These are phyloP conservation scores for Squalus acanthias DNA, from an alignment of 2,797 vertebrate genomes.

Conservation along the genomic window DNA sequence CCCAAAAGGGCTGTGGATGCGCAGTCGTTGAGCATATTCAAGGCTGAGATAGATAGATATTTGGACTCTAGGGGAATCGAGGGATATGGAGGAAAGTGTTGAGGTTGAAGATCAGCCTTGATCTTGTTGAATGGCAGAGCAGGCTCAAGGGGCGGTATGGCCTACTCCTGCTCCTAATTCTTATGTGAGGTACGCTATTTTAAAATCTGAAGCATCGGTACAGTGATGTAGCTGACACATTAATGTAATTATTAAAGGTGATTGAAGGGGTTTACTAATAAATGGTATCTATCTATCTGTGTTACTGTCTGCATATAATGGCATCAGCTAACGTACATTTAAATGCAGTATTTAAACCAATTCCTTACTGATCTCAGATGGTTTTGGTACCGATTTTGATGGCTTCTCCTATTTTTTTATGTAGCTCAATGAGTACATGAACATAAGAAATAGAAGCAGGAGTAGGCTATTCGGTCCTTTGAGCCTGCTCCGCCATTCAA, in stretches of 20 bases:
- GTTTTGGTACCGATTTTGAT: not conserved
- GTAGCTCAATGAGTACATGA: not conserved
- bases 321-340: not conserved
- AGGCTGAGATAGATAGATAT: too few relatives aligned
- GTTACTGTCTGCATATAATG: not conserved
- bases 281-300: not conserved
- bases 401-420: not conserved
- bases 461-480: too few relatives aligned
- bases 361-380: not conserved
- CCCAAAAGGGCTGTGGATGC: too few relatives aligned
- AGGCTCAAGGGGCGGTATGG: too few relatives aligned
- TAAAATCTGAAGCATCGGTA: not conserved
- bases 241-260: not conserved
- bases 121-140: too few relatives aligned
- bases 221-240: not conserved
- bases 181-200: not conserved
- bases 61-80: too few relatives aligned
- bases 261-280: not conserved
- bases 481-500: too few relatives aligned
- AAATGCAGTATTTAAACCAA: not conserved
- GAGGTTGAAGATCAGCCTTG: too few relatives aligned
- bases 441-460: too few relatives aligned
- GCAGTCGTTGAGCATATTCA: too few relatives aligned
- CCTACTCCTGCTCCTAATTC: too few relatives aligned
- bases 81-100: too few relatives aligned